Evolutionary conservation across 2,113 vertebrate species (phyloP), one percentile per base, ranked within the genome.

Genomic region (Anguilla rostrata): DNA sequence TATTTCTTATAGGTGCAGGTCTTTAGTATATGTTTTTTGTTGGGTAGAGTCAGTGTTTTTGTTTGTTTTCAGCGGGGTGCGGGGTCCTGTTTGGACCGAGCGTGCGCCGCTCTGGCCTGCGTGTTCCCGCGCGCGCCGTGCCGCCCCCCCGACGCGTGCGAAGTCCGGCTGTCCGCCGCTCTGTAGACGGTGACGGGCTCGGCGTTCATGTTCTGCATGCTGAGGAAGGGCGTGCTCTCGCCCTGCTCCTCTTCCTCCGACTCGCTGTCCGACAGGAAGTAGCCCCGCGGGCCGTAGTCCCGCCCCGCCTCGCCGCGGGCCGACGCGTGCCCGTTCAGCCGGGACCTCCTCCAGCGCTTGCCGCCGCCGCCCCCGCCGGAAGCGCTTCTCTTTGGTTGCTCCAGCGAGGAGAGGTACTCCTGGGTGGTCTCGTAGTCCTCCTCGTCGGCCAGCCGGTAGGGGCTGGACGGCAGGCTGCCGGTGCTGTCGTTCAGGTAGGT

Each of bases 361-460:
- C 94, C 96, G 89, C 95, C 95, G 91, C 94, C 96, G 89, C 95
- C 95, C 90, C 94, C 94, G 89, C 95, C 93, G 63, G 94, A 90
- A 80, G 90, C 92, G 88, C 93, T 92, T 94, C 94, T 97, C 94
- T 96, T 96, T 95, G 95, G 96, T 93, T 96, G 96, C 92, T 98
- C 98, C 90, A 97, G 96, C 18, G 96, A 96, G 90, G 97, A 96
- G 92, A 97, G 94, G 86, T 98, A 98, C 96, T 99, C 98, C 93
- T 99, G 98, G 56, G 98, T 99, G 63, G 97, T 99, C 94, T 99
- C 98, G 18, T 99, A 99, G 91, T 98, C 98, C 56, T 99, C 98
- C 1, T 99, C 97, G 93, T 97, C 96, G 0, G 96, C 96, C 95
- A 97, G 97, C 92, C 96, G 96, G 94, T 97, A 97, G 85, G 97